Conservation (phyloP, 2,888 invertebrate species). For the Eubasilissa splendida region DNA sequence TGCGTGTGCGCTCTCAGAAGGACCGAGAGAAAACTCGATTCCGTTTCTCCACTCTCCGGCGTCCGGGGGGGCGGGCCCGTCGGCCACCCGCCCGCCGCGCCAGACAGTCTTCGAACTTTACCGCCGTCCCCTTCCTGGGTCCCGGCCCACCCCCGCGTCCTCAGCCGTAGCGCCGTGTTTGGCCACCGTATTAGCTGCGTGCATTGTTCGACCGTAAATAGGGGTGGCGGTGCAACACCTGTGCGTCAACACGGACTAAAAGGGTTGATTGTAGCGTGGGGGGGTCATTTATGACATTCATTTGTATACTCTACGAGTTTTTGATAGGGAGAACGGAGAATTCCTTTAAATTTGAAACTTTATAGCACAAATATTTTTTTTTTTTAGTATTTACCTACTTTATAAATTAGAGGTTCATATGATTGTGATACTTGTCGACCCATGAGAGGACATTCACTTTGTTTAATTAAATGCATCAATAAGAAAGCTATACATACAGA, state of each 20-base stretch:
- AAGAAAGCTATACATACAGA: too few relatives aligned
- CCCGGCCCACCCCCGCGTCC: neutral
- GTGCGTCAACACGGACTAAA: neutral
- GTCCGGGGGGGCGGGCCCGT: neutral
- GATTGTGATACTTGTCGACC: too few relatives aligned
- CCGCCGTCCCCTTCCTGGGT: constrained; percentile 16
- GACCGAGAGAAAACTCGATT: constrained; percentile 11
- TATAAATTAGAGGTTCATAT: too few relatives aligned
- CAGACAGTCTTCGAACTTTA: constrained; percentile 42
- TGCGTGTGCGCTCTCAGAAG: constrained; percentile 10
- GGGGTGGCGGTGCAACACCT: neutral
- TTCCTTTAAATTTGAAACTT: too few relatives aligned
- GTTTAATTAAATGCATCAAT: too few relatives aligned
- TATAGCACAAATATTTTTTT: too few relatives aligned
- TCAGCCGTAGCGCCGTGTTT: neutral
- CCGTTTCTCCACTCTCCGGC: constrained; percentile 8
- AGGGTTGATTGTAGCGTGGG: too few relatives aligned
- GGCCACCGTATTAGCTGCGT: neutral
- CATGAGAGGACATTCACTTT: too few relatives aligned
- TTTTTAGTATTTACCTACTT: too few relatives aligned
- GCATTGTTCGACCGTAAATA: neutral
- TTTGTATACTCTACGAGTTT: too few relatives aligned
- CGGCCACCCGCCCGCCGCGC: neutral
- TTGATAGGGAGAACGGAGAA: too few relatives aligned
- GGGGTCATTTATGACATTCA: too few relatives aligned